A percentile compares a stretch with the other conserved stretches of the same genome.
phyloP scores from a whole-genome alignment of 2,888 invertebrate genomes.

The Camptogramma bilineatum region DNA sequence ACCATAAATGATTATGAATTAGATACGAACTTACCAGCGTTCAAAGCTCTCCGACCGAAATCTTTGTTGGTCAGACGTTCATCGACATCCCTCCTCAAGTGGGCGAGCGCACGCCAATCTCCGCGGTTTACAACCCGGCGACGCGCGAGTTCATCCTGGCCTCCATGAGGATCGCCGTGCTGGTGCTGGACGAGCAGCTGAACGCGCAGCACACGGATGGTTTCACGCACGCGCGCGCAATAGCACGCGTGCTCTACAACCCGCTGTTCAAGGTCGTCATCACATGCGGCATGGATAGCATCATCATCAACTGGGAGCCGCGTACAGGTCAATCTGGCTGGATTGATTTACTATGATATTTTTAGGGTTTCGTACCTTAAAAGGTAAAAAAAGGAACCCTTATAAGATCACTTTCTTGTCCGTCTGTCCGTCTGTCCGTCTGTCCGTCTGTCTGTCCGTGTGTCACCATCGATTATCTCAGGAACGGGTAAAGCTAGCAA shows the following conservation, averaged over 20 bases:
- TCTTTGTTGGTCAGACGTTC: conserved; percentile 81
- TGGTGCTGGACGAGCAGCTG: conserved; percentile 88
- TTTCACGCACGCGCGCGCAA: conserved; percentile 88
- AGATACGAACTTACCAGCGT: not conserved
- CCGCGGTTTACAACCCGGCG: conserved; percentile 87
- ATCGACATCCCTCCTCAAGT: conserved; percentile 87
- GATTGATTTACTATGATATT: not conserved
- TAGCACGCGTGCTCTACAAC: conserved; percentile 91
- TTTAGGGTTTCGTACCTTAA: no score
- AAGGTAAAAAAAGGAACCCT: no score
- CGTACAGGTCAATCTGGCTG: conserved; percentile 60
- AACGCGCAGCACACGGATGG: conserved; percentile 90
- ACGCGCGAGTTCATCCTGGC: conserved; percentile 89
- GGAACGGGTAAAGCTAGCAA: no score
- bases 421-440: no score
- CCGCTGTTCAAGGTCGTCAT: conserved; percentile 90
- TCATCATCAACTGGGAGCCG: conserved; percentile 93
- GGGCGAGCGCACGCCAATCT: conserved; percentile 86
- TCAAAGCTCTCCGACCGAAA: not conserved
- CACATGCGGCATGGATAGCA: conserved; percentile 92
- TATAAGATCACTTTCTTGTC: no score
- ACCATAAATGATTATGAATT: no score
- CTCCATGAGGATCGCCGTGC: conserved; percentile 86
- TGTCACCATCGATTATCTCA: no score
- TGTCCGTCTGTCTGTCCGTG: no score